Evolutionary conservation across 2,888 invertebrate genomes (phyloP).

Genomic region (Dasysyrphus tricinctus): DNA sequence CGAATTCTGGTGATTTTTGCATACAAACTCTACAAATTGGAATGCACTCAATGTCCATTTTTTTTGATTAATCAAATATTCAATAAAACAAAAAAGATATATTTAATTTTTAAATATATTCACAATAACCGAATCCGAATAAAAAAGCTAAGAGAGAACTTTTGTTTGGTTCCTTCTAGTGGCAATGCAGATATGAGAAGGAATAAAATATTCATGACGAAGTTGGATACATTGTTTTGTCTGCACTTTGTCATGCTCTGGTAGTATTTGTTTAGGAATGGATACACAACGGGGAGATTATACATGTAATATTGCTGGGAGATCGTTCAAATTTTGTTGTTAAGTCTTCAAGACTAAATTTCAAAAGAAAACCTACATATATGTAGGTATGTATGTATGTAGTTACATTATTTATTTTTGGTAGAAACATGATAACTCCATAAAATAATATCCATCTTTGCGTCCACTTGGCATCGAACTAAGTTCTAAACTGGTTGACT

Average conservation of each 20-base stretch:
- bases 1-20: constrained; percentile 45
- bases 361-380: too few species aligned
- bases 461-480: too few species aligned
- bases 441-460: too few species aligned
- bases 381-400: too few species aligned
- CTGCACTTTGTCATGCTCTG: constrained; percentile 12
- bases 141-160: not conserved
- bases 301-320: not conserved
- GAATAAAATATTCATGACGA: not conserved
- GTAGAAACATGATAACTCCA: too few species aligned
- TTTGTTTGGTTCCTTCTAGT: not conserved
- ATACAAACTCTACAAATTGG: constrained; percentile 58
- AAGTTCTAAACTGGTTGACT: too few species aligned
- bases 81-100: not conserved
- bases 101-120: not conserved
- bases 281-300: not conserved
- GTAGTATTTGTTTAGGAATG: constrained; percentile 1
- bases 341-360: not conserved
- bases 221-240: not conserved
- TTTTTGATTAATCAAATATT: not conserved
- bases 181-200: not conserved
- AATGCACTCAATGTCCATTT: constrained; percentile 31
- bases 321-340: not conserved
- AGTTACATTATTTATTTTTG: too few species aligned
- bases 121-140: not conserved